These are phyloP conservation scores for Thecophora atra DNA, from an alignment of 2,888 invertebrate species.

Conservation along the genomic window DNA sequence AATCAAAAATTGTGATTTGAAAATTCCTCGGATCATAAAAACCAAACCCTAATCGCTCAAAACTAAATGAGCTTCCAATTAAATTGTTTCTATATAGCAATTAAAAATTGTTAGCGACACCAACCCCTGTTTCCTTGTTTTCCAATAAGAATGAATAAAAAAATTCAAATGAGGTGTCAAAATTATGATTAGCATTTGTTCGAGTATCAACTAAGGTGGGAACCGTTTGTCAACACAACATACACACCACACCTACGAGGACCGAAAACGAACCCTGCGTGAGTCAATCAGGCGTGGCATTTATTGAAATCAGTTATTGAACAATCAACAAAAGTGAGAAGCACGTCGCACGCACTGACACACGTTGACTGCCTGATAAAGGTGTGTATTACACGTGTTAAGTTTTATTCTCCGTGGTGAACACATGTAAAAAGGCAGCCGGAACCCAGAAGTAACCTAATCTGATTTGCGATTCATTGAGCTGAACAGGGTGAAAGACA, in stretches of 20 bases:
- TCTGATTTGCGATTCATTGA: constrained; percentile 46
- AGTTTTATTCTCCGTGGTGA: constrained; percentile 23
- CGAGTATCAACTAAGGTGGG: constrained; percentile 42
- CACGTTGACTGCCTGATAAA: constrained; percentile 44
- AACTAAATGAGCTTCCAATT: too few species aligned
- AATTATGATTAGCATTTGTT: constrained; percentile 48
- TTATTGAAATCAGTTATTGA: constrained; percentile 29
- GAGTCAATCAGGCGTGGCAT: constrained; percentile 22
- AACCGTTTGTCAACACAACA: constrained; percentile 43
- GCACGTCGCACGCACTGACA: constrained; percentile 35
- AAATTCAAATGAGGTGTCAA: constrained; percentile 46
- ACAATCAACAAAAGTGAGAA: constrained; percentile 5
- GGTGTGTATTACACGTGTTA: constrained; percentile 53
- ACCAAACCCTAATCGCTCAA: too few species aligned
- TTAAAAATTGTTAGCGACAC: neutral
- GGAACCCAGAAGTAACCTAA: constrained; percentile 40
- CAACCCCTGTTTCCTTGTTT: constrained; percentile 16
- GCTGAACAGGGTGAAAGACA: constrained; percentile 32
- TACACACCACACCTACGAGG: constrained; percentile 33
- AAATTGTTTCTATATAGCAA: neutral
- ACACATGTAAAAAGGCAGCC: constrained; percentile 25
- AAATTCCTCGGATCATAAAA: too few species aligned
- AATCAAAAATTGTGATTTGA: too few species aligned
- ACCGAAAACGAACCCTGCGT: constrained; percentile 20
- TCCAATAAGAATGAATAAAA: neutral